A percentile compares a stretch with the other conserved stretches of the same genome.
These are phyloP conservation scores for Erebia ligea DNA, from an alignment of 2,888 invertebrate genomes.

Conservation along the genomic window DNA sequence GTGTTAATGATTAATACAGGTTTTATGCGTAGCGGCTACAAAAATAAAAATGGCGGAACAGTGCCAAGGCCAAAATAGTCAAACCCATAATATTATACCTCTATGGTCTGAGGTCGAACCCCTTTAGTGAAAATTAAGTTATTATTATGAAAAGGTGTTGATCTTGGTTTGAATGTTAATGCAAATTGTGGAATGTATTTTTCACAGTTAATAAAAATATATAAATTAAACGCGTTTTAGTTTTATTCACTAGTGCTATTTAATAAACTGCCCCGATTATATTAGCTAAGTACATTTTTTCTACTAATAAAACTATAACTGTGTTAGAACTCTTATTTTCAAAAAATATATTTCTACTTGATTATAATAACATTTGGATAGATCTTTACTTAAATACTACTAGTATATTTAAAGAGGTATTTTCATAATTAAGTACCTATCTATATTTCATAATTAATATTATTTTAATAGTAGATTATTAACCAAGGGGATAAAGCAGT, in stretches of 20 bases:
- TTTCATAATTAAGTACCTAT: constrained; percentile 12
- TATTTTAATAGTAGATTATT: too few species aligned
- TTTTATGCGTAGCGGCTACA: too few species aligned
- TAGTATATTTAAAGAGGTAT: constrained; percentile 16
- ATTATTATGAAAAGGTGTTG: constrained; percentile 43
- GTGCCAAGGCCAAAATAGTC: too few species aligned
- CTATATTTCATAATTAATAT: background rate
- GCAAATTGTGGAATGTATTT: constrained; percentile 61
- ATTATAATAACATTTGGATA: background rate
- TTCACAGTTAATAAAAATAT: constrained; percentile 75
- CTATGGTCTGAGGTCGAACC: too few species aligned
- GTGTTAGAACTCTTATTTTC: background rate
- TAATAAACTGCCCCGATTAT: constrained; percentile 23
- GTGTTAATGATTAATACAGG: too few species aligned
- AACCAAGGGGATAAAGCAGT: too few species aligned
- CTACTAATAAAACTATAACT: background rate
- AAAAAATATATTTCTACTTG: background rate
- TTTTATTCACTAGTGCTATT: constrained; percentile 50
- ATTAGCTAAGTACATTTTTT: background rate
- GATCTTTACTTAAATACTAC: background rate
- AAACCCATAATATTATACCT: too few species aligned
- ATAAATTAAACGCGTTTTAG: constrained; percentile 43
- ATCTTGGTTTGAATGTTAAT: constrained; percentile 59
- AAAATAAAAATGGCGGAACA: too few species aligned
- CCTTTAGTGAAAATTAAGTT: constrained; percentile 26